Evolutionary conservation across 2,113 vertebrate species (phyloP).

Genomic region (Cyprinodon brontotheroides): DNA sequence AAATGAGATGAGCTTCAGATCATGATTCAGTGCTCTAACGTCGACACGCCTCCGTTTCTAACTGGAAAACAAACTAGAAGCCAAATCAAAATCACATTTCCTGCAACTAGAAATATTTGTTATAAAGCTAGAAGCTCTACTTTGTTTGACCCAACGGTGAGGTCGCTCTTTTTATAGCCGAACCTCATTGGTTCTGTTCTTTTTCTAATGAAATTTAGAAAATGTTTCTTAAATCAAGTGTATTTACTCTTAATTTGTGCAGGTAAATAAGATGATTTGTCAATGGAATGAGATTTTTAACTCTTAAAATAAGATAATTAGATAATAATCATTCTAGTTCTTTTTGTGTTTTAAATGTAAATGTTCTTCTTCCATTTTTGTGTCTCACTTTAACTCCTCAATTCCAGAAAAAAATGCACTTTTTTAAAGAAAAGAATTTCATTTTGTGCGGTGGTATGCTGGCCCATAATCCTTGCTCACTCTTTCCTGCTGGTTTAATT

Average conservation of each 20-base stretch:
- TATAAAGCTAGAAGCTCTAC: no score
- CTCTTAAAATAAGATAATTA: no score
- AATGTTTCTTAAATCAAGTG: no score
- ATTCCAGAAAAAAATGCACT: no score
- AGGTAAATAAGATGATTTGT: no score
- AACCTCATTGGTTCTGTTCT: not conserved
- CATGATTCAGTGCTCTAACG: conserved; percentile 16
- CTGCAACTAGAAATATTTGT: not conserved
- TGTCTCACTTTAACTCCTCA: no score
- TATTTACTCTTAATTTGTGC: no score
- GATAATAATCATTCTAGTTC: no score
- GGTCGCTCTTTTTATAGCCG: not conserved
- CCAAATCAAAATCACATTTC: not conserved
- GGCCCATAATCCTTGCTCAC: conserved; percentile 10
- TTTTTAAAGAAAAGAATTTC: no score
- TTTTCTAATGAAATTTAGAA: conserved; percentile 6
- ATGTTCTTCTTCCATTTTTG: no score
- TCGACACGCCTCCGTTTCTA: not conserved
- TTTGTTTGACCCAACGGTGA: not conserved
- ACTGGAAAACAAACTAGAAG: not conserved
- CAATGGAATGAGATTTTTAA: no score
- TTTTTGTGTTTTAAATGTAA: no score
- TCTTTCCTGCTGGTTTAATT: conserved; percentile 21
- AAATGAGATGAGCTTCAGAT: conserved; percentile 42
- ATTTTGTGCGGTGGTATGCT: not conserved